These are phyloP conservation scores for Allolobophora icterica DNA, from an alignment of 2,888 invertebrate species.

Conservation along the genomic window DNA sequence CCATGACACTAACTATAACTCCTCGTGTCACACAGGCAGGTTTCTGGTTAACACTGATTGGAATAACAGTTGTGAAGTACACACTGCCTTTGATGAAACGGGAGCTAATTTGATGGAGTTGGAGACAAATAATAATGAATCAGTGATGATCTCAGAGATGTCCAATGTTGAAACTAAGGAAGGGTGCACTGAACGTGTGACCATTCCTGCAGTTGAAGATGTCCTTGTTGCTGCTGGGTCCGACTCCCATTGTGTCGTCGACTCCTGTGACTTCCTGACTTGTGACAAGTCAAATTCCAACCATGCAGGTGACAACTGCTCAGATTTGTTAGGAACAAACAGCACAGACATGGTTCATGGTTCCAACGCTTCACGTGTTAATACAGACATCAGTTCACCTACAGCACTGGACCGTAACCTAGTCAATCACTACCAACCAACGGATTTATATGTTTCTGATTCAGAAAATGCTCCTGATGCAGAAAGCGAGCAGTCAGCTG, in stretches of 20 bases:
- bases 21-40: not conserved
- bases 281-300: not conserved
- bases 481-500: not conserved
- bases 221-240: not conserved
- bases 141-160: not conserved
- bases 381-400: not conserved
- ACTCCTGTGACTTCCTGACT: not conserved
- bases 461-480: not conserved
- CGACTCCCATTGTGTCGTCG: not conserved
- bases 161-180: not conserved
- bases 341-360: not conserved
- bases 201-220: not conserved
- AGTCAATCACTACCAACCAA: not conserved
- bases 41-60: not conserved
- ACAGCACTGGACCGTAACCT: not conserved
- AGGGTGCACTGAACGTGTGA: not conserved
- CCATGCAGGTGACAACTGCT: not conserved
- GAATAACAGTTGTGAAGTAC: conserved; percentile 8
- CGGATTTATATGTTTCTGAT: not conserved
- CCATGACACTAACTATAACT: not conserved
- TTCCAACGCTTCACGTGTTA: not conserved
- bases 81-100: not conserved
- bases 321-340: not conserved
- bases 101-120: not conserved
- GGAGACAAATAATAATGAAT: not conserved